Conservation (phyloP, 1,140 invertebrate species). For the Habropoda laboriosa region DNA sequence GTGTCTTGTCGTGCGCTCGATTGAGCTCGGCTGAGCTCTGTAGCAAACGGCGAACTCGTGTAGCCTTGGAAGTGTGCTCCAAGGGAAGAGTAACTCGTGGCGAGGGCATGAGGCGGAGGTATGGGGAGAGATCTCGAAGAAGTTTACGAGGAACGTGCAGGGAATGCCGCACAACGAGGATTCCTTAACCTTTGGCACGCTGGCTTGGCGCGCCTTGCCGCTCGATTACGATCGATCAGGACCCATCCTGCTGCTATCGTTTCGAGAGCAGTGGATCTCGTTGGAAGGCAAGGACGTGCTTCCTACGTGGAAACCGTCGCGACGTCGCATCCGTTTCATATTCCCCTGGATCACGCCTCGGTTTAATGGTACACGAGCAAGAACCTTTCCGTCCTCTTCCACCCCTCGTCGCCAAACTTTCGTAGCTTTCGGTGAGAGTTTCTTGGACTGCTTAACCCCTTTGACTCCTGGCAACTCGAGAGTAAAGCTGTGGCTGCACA, state of each 20-base stretch:
- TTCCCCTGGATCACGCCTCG: background rate
- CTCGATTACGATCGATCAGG: slow-evolving; percentile 66
- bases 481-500: no score
- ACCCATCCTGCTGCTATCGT: slow-evolving; percentile 42
- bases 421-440: no score
- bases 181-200: slow-evolving; percentile 65
- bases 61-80: slow-evolving; percentile 26
- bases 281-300: slow-evolving; percentile 39
- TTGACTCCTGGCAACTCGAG: no score
- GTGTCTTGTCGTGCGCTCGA: slow-evolving; percentile 55
- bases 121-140: slow-evolving; percentile 32
- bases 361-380: background rate
- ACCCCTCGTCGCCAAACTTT: no score
- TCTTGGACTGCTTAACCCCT: no score
- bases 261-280: slow-evolving; percentile 37
- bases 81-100: background rate
- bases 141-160: slow-evolving; percentile 58
- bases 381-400: background rate
- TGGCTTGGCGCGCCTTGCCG: slow-evolving; percentile 39
- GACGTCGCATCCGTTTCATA: background rate
- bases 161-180: slow-evolving; percentile 59
- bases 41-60: slow-evolving; percentile 30
- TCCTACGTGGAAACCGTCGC: background rate
- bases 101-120: background rate
- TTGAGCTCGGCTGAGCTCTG: slow-evolving; percentile 49